Evolutionary conservation across 2,797 vertebrate genomes (phyloP).

Genomic region (Syngnathus rostellatus): DNA sequence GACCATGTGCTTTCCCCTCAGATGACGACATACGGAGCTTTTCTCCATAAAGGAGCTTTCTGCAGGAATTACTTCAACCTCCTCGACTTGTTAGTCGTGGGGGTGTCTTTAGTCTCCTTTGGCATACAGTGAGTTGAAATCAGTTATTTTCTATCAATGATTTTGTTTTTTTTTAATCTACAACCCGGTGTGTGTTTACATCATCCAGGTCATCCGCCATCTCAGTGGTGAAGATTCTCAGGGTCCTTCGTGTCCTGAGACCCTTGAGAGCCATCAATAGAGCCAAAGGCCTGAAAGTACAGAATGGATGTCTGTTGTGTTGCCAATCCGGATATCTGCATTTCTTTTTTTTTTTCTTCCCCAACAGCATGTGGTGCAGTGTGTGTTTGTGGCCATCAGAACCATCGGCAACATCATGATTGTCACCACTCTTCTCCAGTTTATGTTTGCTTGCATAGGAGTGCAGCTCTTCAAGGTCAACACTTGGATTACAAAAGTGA

Average conservation of each 20-base stretch:
- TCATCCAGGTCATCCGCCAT: conserved; percentile 87
- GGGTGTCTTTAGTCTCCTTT: conserved; percentile 95
- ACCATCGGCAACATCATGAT: conserved; percentile 99
- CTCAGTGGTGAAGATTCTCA: conserved; percentile 98
- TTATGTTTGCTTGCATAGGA: conserved; percentile 98
- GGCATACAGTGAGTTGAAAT: conserved; percentile 89
- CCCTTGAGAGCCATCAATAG: conserved; percentile 97
- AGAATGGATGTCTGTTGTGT: background rate
- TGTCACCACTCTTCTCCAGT: conserved; percentile 96
- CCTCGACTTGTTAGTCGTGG: conserved; percentile 94
- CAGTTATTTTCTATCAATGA: background rate
- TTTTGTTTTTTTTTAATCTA: background rate
- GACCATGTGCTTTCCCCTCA: conserved; percentile 50
- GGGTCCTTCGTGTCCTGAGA: conserved; percentile 90
- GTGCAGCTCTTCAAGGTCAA: conserved; percentile 97
- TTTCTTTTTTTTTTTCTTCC: conserved; percentile 7
- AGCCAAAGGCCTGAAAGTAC: conserved; percentile 97
- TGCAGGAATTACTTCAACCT: conserved; percentile 99
- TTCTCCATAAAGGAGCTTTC: conserved; percentile 98
- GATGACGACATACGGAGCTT: conserved; percentile 98
- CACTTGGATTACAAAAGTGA: background rate
- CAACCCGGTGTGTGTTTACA: conserved; percentile 1
- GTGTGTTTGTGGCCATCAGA: conserved; percentile 97
- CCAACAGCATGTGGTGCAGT: conserved; percentile 92
- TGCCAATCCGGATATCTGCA: background rate